Evolutionary conservation across 2,888 invertebrate genomes (phyloP).

Genomic region (Oscheius onirici): DNA sequence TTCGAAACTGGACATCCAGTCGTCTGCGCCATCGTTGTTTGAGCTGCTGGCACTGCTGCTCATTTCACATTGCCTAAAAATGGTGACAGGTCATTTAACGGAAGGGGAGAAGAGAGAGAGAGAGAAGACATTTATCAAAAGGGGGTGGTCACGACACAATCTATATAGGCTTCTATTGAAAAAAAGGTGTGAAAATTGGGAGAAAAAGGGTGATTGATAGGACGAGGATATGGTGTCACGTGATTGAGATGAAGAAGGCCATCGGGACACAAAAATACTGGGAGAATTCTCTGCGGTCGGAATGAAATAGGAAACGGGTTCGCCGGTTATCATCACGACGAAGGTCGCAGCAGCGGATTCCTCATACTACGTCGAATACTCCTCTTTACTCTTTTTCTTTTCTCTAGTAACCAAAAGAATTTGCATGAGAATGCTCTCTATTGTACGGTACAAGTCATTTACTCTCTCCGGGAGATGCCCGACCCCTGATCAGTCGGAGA

Average conservation of each 20-base stretch:
- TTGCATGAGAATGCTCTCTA: neutral
- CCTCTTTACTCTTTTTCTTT: neutral
- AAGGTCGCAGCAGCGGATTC: conserved; percentile 28
- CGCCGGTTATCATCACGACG: conserved; percentile 30
- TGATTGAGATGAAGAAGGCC: conserved; percentile 17
- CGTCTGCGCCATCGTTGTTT: neutral
- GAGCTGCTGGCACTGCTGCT: neutral
- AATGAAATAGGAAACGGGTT: conserved; percentile 27
- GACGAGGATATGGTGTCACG: conserved; percentile 1
- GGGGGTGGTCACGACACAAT: neutral
- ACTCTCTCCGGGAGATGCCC: neutral
- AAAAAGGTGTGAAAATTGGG: neutral
- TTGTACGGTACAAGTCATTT: neutral
- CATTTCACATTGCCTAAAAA: conserved; percentile 28
- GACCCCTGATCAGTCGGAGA: neutral
- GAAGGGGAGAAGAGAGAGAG: neutral
- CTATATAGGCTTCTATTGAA: neutral
- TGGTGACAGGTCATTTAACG: neutral
- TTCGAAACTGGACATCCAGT: conserved; percentile 11
- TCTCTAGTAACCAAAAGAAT: neutral
- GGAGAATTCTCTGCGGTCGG: conserved; percentile 28
- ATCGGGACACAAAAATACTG: conserved; percentile 25
- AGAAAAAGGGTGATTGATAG: conserved; percentile 5
- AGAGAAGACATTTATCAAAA: neutral
- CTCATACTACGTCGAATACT: neutral